Conservation (phyloP, 2,797 vertebrate species). For the Rousettus madagascariensis region DNA sequence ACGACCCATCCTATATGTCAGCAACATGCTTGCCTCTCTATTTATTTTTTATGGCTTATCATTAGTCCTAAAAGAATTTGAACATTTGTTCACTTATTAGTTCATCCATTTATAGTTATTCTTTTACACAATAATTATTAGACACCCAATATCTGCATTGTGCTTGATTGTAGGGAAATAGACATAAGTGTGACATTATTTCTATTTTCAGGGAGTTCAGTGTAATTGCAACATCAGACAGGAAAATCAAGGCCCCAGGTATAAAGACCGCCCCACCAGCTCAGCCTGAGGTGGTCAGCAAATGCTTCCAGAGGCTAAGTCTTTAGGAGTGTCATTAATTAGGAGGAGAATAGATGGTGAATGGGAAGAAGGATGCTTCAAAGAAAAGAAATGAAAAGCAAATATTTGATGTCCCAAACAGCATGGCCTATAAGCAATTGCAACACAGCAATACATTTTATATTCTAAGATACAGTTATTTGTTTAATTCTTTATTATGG, state of each 20-base stretch:
- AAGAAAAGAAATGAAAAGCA: background rate
- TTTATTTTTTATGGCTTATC: constrained; percentile 1
- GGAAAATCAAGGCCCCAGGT: background rate
- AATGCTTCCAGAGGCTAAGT: background rate
- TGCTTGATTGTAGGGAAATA: background rate
- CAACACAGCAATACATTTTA: background rate
- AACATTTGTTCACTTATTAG: background rate
- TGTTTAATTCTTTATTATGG: background rate
- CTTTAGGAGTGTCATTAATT: no score
- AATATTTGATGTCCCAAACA: background rate
- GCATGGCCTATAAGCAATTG: background rate
- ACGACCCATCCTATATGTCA: background rate
- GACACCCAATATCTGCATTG: background rate
- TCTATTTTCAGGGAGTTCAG: background rate
- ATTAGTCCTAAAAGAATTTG: constrained; percentile 1
- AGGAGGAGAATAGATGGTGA: background rate
- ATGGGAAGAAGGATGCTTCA: background rate
- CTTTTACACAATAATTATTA: background rate
- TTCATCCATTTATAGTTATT: background rate
- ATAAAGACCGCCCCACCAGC: rapidly evolving
- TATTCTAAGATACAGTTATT: background rate
- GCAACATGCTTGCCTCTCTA: background rate
- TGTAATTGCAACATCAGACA: background rate
- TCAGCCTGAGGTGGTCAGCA: background rate
- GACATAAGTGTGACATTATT: background rate